phyloP scores from a whole-genome alignment of 2,113 vertebrate genomes.

The Ellobius talpinus region DNA sequence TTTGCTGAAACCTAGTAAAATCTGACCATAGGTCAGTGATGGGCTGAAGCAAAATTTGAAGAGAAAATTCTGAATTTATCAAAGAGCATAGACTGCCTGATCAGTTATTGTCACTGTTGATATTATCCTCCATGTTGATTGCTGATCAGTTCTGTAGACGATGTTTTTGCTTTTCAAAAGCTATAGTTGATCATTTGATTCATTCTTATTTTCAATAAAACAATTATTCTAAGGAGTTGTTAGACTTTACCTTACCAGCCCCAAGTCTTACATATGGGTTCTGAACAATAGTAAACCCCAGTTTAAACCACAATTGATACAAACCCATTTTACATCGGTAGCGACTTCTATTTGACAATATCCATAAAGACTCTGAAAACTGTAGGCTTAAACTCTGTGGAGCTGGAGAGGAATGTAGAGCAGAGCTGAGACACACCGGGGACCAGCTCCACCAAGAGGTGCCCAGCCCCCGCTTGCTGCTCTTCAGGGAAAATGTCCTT shows the following conservation, averaged over 20 bases:
- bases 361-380: constrained; percentile 11
- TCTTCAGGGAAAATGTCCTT: constrained; percentile 71
- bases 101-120: background rate
- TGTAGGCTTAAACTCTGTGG: background rate
- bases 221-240: background rate
- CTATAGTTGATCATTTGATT: constrained; percentile 1
- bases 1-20: constrained; percentile 18
- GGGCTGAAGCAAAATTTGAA: constrained; percentile 4
- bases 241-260: background rate
- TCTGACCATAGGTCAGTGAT: constrained; percentile 14
- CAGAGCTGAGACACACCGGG: background rate
- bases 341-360: background rate
- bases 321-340: background rate
- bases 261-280: background rate
- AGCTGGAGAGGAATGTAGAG: background rate
- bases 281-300: background rate
- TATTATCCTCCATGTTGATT: background rate
- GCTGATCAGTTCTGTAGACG: background rate
- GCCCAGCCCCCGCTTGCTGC: constrained; percentile 70
- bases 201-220: constrained; percentile 22
- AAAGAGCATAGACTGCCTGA: background rate
- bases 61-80: constrained; percentile 42
- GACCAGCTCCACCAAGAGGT: constrained; percentile 49
- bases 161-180: background rate
- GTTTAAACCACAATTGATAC: background rate